Percentiles rank a stretch among this genome's conserved stretches.
Evolutionary conservation across 1,140 invertebrate genomes (phyloP).

Genomic region (Episyrphus balteatus): DNA sequence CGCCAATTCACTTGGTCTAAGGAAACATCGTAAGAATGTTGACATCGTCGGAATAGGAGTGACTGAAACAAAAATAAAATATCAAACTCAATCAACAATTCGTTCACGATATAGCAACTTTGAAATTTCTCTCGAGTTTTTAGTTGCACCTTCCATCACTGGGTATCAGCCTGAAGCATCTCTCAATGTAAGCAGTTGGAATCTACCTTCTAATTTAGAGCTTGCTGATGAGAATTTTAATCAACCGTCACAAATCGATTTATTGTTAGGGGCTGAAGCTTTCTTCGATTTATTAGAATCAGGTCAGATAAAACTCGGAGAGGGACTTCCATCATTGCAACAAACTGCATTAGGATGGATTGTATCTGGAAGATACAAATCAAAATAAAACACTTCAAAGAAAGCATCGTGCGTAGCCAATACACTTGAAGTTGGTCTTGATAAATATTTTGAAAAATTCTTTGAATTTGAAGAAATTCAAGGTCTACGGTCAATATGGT

Average conservation of each 20-base stretch:
- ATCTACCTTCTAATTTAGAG: conserved; percentile 11
- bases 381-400: no score
- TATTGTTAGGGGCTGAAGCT: conserved; percentile 19
- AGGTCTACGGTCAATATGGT: neutral
- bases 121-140: conserved; percentile 2
- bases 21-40: no score
- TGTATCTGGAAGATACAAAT: conserved; percentile 4
- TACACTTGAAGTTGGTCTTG: neutral
- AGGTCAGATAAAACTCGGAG: conserved; percentile 15
- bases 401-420: no score
- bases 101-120: conserved; percentile 1
- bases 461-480: conserved; percentile 23
- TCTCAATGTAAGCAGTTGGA: conserved; percentile 3
- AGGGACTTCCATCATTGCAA: conserved; percentile 14
- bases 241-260: conserved; percentile 14
- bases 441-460: neutral
- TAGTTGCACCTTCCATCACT: conserved; percentile 4
- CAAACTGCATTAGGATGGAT: conserved; percentile 30
- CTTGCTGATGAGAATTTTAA: conserved; percentile 21
- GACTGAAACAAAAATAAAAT: neutral
- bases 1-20: no score
- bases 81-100: neutral
- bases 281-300: conserved; percentile 22
- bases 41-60: conserved; percentile 1
- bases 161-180: conserved; percentile 7